A percentile compares a stretch with the other conserved stretches of the same genome.
phyloP scores from a whole-genome alignment of 2,113 vertebrate genomes.

The Suricata suricatta region DNA sequence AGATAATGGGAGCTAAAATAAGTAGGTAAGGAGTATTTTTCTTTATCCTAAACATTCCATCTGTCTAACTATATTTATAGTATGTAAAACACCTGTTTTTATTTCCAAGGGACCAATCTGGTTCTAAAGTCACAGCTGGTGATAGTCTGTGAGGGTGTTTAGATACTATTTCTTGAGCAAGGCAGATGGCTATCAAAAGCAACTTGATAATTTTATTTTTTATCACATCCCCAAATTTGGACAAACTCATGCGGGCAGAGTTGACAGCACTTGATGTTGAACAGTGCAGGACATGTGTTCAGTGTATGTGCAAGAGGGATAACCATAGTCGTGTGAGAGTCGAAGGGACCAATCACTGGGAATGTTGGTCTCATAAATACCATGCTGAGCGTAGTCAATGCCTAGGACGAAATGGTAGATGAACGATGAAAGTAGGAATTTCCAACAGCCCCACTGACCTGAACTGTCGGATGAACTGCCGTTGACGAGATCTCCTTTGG shows the following conservation, averaged over 20 bases:
- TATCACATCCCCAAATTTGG: not conserved
- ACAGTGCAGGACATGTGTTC: accelerated
- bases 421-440: accelerated
- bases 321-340: accelerated
- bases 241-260: not conserved
- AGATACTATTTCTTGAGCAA: not conserved
- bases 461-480: too few species aligned
- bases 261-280: accelerated
- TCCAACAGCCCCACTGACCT: not conserved
- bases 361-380: accelerated
- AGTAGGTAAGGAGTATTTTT: not conserved
- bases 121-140: conserved; percentile 40
- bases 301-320: accelerated
- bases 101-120: conserved; percentile 16
- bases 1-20: conserved; percentile 8
- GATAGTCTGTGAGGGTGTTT: conserved; percentile 1
- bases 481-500: not conserved
- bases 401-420: accelerated
- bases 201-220: not conserved
- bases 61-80: conserved; percentile 49
- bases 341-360: accelerated
- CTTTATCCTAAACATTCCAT: conserved; percentile 53
- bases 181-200: conserved; percentile 43
- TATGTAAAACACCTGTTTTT: conserved; percentile 50
- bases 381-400: too few species aligned